phyloP scores from a whole-genome alignment of 1,140 invertebrate genomes.

The Heliconius hermathena region DNA sequence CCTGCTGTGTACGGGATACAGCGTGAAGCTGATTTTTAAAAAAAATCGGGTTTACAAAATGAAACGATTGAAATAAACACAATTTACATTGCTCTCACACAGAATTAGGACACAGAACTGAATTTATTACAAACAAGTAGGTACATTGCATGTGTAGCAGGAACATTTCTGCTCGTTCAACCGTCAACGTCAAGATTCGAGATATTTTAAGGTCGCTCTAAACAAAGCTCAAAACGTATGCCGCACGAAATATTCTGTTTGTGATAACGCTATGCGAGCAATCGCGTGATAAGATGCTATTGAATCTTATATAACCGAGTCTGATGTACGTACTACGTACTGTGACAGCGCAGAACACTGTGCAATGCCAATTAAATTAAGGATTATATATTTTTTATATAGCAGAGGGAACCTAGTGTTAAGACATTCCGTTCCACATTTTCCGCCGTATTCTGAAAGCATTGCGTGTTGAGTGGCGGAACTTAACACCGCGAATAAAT shows the following conservation, averaged over 20 bases:
- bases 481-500: no score
- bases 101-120: not conserved
- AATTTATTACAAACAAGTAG: not conserved
- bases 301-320: not conserved
- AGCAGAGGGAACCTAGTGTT: no score
- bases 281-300: constrained; percentile 21
- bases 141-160: not conserved
- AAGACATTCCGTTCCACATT: no score
- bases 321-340: no score
- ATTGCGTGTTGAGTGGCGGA: no score
- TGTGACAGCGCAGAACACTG: no score
- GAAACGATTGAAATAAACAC: not conserved
- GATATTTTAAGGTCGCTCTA: constrained; percentile 25
- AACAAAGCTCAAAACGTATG: constrained; percentile 26
- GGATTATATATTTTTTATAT: no score
- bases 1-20: no score
- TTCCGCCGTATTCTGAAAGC: no score
- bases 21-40: no score
- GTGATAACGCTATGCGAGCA: constrained; percentile 21
- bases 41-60: no score
- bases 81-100: not conserved
- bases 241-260: constrained; percentile 22
- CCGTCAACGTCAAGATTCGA: constrained; percentile 22
- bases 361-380: no score
- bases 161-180: not conserved